A percentile compares a stretch with the other conserved stretches of the same genome.
These are phyloP conservation scores for Celastrina argiolus DNA, from an alignment of 2,888 invertebrate species.

Conservation along the genomic window DNA sequence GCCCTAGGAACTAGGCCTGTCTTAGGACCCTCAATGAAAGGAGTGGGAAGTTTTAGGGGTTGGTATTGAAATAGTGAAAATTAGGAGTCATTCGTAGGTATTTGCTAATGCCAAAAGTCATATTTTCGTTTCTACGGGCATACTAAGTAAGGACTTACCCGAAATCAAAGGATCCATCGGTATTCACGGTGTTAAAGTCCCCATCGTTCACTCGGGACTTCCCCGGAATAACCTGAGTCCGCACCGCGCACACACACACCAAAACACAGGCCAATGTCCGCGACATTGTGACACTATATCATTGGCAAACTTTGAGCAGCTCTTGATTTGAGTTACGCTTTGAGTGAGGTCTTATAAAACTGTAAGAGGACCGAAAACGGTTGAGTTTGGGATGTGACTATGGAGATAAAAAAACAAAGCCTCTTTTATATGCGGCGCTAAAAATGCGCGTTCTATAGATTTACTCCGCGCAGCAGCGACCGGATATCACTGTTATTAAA, in stretches of 20 bases:
- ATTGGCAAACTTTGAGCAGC: conserved; percentile 38
- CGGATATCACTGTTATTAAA: conserved; percentile 75
- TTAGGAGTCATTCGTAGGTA: too few relatives aligned
- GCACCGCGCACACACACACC: conserved; percentile 62
- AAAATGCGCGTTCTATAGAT: conserved; percentile 61
- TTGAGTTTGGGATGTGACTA: conserved; percentile 54
- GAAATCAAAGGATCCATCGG: conserved; percentile 86
- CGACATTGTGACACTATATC: conserved; percentile 52
- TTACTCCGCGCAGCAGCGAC: conserved; percentile 67
- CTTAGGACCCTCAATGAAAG: too few relatives aligned
- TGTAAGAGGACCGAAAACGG: conserved; percentile 34
- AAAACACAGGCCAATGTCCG: conserved; percentile 55
- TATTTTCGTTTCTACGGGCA: too few relatives aligned
- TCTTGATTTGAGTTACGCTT: not conserved
- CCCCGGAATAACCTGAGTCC: conserved; percentile 68
- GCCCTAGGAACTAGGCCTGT: too few relatives aligned
- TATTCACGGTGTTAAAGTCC: conserved; percentile 81
- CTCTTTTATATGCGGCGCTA: conserved; percentile 69
- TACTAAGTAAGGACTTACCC: conserved; percentile 64
- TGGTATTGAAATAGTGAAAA: too few relatives aligned
- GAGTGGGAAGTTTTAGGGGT: too few relatives aligned
- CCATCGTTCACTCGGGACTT: conserved; percentile 72
- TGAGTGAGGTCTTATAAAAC: not conserved
- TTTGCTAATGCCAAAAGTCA: too few relatives aligned
- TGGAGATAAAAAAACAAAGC: conserved; percentile 64